These are phyloP conservation scores for Neomorphus geoffroyi DNA, from an alignment of 2,797 vertebrate species.

Conservation along the genomic window DNA sequence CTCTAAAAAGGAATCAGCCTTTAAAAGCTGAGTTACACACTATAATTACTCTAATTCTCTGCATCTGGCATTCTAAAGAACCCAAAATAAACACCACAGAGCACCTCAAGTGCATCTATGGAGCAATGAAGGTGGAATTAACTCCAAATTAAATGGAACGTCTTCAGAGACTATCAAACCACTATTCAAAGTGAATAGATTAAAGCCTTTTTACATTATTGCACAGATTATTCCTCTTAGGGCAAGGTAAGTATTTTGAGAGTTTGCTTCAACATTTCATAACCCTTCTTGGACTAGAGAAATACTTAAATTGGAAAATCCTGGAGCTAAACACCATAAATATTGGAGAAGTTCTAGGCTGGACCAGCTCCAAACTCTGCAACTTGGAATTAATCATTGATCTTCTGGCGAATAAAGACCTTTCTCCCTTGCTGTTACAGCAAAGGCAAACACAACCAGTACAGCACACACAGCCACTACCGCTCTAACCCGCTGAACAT, in stretches of 20 bases:
- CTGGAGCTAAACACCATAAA: slow-evolving; percentile 12
- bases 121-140: slow-evolving; percentile 67
- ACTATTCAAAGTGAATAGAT: slow-evolving; percentile 5
- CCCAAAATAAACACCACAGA: slow-evolving; percentile 60
- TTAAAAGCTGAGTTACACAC: slow-evolving; percentile 57
- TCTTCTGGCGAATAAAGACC: slow-evolving; percentile 1
- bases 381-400: slow-evolving; percentile 26
- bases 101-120: slow-evolving; percentile 58
- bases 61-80: slow-evolving; percentile 61
- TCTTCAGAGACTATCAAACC: slow-evolving; percentile 35
- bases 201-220: background rate
- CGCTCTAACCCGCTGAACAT: background rate
- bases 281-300: background rate
- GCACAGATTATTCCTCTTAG: slow-evolving; percentile 2
- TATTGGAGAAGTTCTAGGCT: slow-evolving; percentile 12
- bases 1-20: slow-evolving; percentile 41
- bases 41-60: slow-evolving; percentile 64
- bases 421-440: background rate
- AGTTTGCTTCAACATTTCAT: background rate
- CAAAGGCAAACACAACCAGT: background rate
- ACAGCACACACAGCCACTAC: background rate
- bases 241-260: background rate
- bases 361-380: background rate
- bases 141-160: slow-evolving; percentile 55
- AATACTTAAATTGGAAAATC: slow-evolving; percentile 17